phyloP scores from a whole-genome alignment of 2,113 vertebrate genomes.

The Chinchilla lanigera region DNA sequence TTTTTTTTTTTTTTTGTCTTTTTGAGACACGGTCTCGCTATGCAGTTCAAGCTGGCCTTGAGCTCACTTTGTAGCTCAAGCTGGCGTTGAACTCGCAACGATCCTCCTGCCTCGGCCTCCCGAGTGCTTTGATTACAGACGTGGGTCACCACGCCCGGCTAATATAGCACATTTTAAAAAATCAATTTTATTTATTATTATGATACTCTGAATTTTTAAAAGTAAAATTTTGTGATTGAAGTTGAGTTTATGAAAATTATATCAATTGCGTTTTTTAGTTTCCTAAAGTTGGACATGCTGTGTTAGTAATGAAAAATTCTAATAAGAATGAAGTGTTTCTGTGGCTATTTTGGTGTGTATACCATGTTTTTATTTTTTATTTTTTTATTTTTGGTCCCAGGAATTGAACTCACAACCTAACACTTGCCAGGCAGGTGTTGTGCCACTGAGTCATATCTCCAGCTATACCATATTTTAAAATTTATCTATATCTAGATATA shows the following conservation, averaged over 20 bases:
- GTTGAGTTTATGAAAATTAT: constrained; percentile 34
- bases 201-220: background rate
- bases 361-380: background rate
- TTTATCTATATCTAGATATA: background rate
- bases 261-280: constrained; percentile 12
- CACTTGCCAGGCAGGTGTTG: no score
- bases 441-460: no score
- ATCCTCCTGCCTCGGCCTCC: no score
- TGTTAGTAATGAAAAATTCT: constrained; percentile 46
- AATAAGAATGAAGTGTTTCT: background rate
- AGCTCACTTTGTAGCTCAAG: no score
- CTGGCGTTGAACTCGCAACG: no score
- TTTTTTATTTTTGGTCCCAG: no score
- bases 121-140: no score
- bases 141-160: no score
- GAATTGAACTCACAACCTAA: no score
- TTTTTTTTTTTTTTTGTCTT: no score
- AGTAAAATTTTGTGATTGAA: constrained; percentile 43
- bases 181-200: constrained; percentile 48
- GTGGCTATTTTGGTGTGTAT: background rate
- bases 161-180: constrained; percentile 20
- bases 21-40: no score
- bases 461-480: constrained; percentile 24
- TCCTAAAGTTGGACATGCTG: constrained; percentile 12
- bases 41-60: no score